These are phyloP conservation scores for Pogona vitticeps DNA, from an alignment of 2,113 vertebrate species.

Conservation along the genomic window DNA sequence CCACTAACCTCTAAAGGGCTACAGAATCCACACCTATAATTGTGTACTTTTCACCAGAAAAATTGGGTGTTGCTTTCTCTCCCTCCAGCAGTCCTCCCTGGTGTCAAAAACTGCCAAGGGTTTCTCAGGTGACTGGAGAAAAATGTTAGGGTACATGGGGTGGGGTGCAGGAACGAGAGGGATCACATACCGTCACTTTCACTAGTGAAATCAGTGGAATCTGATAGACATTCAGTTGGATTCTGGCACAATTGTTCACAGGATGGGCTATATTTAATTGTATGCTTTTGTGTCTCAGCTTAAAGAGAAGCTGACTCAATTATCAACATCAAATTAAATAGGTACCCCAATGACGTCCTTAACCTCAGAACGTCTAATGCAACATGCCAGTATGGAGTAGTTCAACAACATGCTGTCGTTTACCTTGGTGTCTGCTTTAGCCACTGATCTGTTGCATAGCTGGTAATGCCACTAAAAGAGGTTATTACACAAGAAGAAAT, in stretches of 20 bases:
- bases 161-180: neutral
- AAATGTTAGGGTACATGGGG: no score
- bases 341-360: neutral
- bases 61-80: neutral
- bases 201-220: neutral
- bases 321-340: neutral
- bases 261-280: neutral
- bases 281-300: neutral
- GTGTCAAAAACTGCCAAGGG: neutral
- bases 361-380: neutral
- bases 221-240: neutral
- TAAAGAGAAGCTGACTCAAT: neutral
- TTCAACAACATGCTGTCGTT: no score
- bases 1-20: no score
- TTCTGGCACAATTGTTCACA: neutral
- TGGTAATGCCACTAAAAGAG: neutral
- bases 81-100: neutral
- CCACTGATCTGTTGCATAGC: no score
- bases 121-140: neutral
- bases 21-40: no score
- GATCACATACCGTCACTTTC: neutral
- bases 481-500: conserved; percentile 17
- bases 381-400: neutral
- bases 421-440: neutral
- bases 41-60: neutral